These are phyloP conservation scores for Helicoverpa armigera DNA, from an alignment of 1,140 invertebrate species.

Conservation along the genomic window DNA sequence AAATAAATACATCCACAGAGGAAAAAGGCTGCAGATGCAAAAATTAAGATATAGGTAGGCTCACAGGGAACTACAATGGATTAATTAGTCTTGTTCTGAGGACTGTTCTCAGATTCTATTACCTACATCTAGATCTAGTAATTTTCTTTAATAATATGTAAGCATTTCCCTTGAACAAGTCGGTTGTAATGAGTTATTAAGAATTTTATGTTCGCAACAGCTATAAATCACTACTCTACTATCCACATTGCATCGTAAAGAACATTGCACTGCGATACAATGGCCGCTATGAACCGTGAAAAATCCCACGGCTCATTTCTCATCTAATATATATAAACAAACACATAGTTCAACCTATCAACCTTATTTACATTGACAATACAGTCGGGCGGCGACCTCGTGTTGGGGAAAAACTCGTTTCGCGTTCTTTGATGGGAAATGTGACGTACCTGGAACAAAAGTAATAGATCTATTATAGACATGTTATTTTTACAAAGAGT, in stretches of 20 bases:
- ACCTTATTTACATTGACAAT: conserved; percentile 57
- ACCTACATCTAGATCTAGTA: too few species aligned
- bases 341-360: conserved; percentile 48
- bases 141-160: too few species aligned
- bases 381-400: conserved; percentile 47
- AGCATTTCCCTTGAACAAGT: too few species aligned
- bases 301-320: conserved; percentile 64
- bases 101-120: too few species aligned
- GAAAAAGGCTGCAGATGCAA: too few species aligned
- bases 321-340: conserved; percentile 61
- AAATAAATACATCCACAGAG: not conserved
- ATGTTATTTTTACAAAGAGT: conserved; percentile 4
- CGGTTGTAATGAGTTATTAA: not conserved
- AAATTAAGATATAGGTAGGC: too few species aligned
- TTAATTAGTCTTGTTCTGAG: too few species aligned
- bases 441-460: conserved; percentile 58
- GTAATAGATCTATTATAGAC: conserved; percentile 24
- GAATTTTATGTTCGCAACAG: not conserved
- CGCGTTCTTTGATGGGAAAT: conserved; percentile 26
- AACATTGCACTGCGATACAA: conserved; percentile 39
- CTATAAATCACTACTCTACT: not conserved
- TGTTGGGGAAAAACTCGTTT: conserved; percentile 26
- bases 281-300: conserved; percentile 58
- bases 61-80: too few species aligned
- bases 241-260: conserved; percentile 20